Evolutionary conservation across 2,888 invertebrate genomes (phyloP), one percentile per base, ranked within the genome.

Genomic region (Actias luna): DNA sequence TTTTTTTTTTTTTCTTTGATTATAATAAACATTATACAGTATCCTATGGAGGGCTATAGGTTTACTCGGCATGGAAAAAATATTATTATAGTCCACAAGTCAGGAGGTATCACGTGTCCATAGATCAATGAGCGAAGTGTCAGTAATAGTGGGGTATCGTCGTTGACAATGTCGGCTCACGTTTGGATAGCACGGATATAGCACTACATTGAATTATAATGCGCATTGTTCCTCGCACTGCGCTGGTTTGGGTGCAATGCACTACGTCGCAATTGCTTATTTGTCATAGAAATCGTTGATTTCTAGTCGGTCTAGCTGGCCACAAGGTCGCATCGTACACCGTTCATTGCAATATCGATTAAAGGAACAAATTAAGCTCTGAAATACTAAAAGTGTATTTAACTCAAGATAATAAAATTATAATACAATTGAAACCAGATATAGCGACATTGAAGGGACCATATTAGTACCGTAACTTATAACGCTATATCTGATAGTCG

Each of bases 121-220:
- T 77, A 8, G 75, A 70, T 82, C 80, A 79, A 80, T 82, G 82
- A 75, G 70, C 68, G 68, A 66, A 73, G 74, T 67, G 74, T 67
- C 73, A 29, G 68, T 63, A 57, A 35, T 57, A 46, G 31, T 63
- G 27, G 22, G 31, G 50, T 52, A 60, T 76, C 80, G 68, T 69
- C 69, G 73, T 69, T 73, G 74, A 80, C 83, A 80, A 80, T 79
- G 80, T 78, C 76, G 78, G 77, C 77, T 80, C 86, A 87, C 87
- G 90, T 86, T 88, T 83, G 83, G 83, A 79, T 76, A 80, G 89
- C 85, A 80, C 89, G 89, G 89, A 90, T 89, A 89, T 88, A 88
- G 85, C 86, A 85, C 85, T 86, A 85, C 83, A 85, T 89, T 85
- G 89, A 90, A 92, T 92, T 86, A 88, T 89, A 92, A 92, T 91